Conservation (phyloP, 2,888 invertebrate species). For the Abscondita cerata region DNA sequence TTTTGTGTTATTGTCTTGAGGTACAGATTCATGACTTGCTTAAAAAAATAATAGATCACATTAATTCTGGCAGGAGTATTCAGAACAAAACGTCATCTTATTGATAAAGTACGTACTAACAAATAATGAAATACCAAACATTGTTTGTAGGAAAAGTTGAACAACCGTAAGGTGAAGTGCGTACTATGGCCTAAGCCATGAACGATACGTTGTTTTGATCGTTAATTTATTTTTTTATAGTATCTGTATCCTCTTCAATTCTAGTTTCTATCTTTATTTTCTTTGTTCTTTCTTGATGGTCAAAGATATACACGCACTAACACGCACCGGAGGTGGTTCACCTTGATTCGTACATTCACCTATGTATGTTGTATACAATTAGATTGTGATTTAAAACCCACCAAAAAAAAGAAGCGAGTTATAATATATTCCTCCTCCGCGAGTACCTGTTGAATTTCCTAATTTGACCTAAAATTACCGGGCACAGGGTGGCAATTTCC, state of each 20-base stretch:
- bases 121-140: background rate
- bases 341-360: slow-evolving; percentile 51
- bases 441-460: too few relatives aligned
- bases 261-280: slow-evolving; percentile 34
- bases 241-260: slow-evolving; percentile 27
- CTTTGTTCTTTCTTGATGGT: slow-evolving; percentile 30
- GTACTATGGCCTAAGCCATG: slow-evolving; percentile 18
- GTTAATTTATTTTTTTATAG: slow-evolving; percentile 23
- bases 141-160: slow-evolving; percentile 27
- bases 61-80: too few relatives aligned
- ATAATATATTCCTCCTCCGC: too few relatives aligned
- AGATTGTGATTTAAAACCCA: slow-evolving; percentile 13
- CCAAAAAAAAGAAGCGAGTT: slow-evolving; percentile 1
- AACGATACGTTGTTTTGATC: slow-evolving; percentile 33
- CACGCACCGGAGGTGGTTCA: slow-evolving; percentile 46
- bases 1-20: too few relatives aligned
- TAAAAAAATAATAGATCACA: too few relatives aligned
- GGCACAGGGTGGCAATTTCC: too few relatives aligned
- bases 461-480: too few relatives aligned
- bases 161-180: slow-evolving; percentile 32
- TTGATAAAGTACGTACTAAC: too few relatives aligned
- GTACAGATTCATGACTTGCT: too few relatives aligned
- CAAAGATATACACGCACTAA: slow-evolving; percentile 45
- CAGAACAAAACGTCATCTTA: too few relatives aligned
- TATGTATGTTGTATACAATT: slow-evolving; percentile 30